A percentile compares a stretch with the other conserved stretches of the same genome.
phyloP scores from a whole-genome alignment of 2,797 vertebrate species.

The Gobionotothen gibberifrons region DNA sequence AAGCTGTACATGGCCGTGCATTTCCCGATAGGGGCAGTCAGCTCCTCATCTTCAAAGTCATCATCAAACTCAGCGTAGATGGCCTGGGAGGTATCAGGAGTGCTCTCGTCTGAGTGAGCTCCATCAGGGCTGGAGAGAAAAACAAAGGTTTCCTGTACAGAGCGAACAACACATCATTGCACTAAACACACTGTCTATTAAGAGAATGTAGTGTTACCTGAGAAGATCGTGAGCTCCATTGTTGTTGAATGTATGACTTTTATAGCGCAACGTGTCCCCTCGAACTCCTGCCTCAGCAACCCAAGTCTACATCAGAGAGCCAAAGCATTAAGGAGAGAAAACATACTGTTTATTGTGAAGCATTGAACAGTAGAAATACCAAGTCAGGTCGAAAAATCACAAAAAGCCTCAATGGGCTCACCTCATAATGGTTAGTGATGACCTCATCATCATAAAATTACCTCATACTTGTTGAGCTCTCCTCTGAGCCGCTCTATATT shows the following conservation, averaged over 20 bases:
- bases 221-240: conserved; percentile 85
- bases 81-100: conserved; percentile 86
- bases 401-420: not conserved
- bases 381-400: not conserved
- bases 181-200: not conserved
- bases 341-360: not conserved
- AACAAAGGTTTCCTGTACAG: conserved; percentile 10
- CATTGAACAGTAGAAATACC: not conserved
- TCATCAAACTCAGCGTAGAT: conserved; percentile 93
- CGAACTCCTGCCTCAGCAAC: conserved; percentile 88
- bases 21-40: conserved; percentile 86
- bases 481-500: conserved; percentile 88
- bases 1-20: conserved; percentile 93
- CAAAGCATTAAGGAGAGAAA: no score
- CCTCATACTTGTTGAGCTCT: conserved; percentile 92
- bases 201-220: conserved; percentile 74
- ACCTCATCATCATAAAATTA: conserved; percentile 59
- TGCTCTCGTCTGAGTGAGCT: conserved; percentile 84
- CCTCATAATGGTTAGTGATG: not conserved
- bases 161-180: not conserved
- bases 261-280: conserved; percentile 81
- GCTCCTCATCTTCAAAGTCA: conserved; percentile 91
- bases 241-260: conserved; percentile 84
- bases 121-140: conserved; percentile 82
- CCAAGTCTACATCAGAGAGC: conserved; percentile 82